Evolutionary conservation across 2,888 invertebrate species (phyloP), one percentile per base, ranked within the genome.

Genomic region (Chrysolina haemoptera): DNA sequence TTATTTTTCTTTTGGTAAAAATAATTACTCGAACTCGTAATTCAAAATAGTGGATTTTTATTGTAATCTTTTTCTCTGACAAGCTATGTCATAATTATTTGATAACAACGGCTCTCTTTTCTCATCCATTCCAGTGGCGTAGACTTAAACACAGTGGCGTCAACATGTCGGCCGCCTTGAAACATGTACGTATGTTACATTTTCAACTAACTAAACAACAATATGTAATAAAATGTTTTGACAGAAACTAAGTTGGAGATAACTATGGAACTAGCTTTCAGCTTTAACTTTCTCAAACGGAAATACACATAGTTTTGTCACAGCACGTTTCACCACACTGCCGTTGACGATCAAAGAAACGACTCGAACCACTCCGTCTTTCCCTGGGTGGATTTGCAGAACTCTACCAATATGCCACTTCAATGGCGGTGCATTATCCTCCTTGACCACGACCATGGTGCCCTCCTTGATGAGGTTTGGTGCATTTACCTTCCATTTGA

Each of bases 401-500:
- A 65, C 41, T 9, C 16, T 14, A 2, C 65, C 65, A 16, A 65
- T 65, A 41, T 65, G 65, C 65, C 65, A 65, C 5, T 27, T 40
- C 8, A 65, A 22, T 40, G 65, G 41, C 10, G 65, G 65, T 14
- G 65, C 4, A 41, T 65, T 65, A 41, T 65, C 22, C n/a, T 65
- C 65, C 65, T 65, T 65, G 16, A 65, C 8, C 43, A 65, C 10
- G 20, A 65, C 65, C 1, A 65, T 62, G n/a, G 62, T 27, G 62
- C 62, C 62, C 11, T 8, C 62, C 5, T 62, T 62, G 62, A 22
- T 27, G n/a, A 35, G 35, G n/a, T 62, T 62, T 27, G 22, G 8
- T n/a, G 27, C 20, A 62, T 62, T 62, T 6, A n/a, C 43, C 48
- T 71, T 68, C 76, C 76, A 78, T 70, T 75, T 75, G 20, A 16